Evolutionary conservation across 2,888 invertebrate species (phyloP).

Genomic region (Temnothorax rugatulus): DNA sequence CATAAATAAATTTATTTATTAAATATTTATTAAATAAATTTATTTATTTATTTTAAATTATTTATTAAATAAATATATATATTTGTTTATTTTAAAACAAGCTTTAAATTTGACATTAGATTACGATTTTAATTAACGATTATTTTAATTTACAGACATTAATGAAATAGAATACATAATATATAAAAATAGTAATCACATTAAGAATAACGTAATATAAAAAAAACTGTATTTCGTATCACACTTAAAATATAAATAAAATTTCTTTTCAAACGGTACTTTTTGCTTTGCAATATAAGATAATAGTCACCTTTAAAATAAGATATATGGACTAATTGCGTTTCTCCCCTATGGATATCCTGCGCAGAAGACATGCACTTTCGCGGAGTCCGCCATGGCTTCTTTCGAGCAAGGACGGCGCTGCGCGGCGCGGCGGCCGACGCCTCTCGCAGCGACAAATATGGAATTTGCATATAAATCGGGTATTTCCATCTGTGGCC

Average conservation of each 20-base stretch:
- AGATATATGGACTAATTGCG: neutral
- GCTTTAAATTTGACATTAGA: neutral
- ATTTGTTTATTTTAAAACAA: neutral
- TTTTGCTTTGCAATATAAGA: neutral
- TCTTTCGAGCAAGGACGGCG: slow-evolving; percentile 77
- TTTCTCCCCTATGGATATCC: neutral
- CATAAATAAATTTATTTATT: neutral
- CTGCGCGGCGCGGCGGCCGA: slow-evolving; percentile 60
- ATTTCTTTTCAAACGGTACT: neutral
- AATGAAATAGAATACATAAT: neutral
- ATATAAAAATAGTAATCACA: neutral
- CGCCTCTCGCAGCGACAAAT: slow-evolving; percentile 87
- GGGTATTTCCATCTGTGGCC: slow-evolving; percentile 89
- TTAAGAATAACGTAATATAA: neutral
- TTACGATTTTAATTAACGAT: too few species aligned
- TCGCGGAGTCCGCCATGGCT: slow-evolving; percentile 61
- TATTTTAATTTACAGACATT: neutral
- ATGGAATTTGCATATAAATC: slow-evolving; percentile 91
- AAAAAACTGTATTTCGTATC: neutral
- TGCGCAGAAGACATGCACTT: slow-evolving; percentile 34
- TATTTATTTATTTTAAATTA: neutral
- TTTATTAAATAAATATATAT: neutral
- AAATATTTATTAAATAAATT: neutral
- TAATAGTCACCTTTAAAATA: neutral
- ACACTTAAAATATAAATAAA: neutral